Base-by-base conservation (phyloP, 2,797 vertebrate species). In the Melanogrammus aeglefinus region DNA sequence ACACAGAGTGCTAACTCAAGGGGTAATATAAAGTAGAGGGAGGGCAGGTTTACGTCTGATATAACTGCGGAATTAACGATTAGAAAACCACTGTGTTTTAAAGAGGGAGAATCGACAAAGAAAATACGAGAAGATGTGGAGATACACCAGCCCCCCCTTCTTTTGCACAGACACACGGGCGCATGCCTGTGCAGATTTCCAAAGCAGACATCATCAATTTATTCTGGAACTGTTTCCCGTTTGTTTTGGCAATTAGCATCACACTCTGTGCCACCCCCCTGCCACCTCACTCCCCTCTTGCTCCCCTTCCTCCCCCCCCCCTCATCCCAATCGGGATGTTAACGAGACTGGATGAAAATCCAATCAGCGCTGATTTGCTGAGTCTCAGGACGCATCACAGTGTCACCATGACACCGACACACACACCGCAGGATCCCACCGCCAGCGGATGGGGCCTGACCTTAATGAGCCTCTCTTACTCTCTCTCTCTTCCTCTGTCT, bases 301-400 rank as follows among this genome's bases (percentile, higher is more conserved):
- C 74, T 85, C 83, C 86, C 51, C n/a, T 82, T 88, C 44, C 44
- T 16, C 44, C 14, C 88, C 74, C 44, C 14, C 88, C 74, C 85
- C 80, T 75, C 83, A 85, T 80, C 81, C 82, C 85, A 84, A 90
- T 90, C 90, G 85, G 81, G 80, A 84, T 85, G 87, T 88, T 91
- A 92, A 92, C 91, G 86, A 80, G 85, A 85, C 78, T 78, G 85
- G 77, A 89, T 90, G 82, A 86, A 88, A 92, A 92, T 91, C 83
- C 87, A 92, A 92, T 93, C 91, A 92, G 86, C 81, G 79, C 79
- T 91, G 89, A 92, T 91, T 92, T 13, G 91, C 87, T 78, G 0
- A 16, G 79, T 41, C 82, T 86, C 78, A 3, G 79, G 78, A 79
- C 44, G 44, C 44, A 47, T 16, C 44, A 13, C 44, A 47, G 44